Base-by-base conservation (phyloP, 1,140 invertebrate genomes). In the Frieseomelitta varia region DNA sequence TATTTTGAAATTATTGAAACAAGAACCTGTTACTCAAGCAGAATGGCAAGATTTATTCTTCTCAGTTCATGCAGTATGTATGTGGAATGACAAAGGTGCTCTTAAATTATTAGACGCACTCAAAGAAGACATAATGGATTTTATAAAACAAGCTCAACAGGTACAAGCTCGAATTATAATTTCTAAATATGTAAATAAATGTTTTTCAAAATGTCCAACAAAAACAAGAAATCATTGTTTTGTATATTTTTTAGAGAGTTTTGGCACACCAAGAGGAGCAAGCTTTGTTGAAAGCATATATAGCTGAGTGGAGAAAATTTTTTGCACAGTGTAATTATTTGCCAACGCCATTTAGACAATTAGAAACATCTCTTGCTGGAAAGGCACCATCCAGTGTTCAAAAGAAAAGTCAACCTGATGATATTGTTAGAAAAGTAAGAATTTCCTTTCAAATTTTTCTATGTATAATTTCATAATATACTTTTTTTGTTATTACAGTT, bases 11-110 rank as follows among this genome's bases (percentile, higher is more conserved):
- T 94, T 99, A 56, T 95, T 99, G 61, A 97, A 98, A 89, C 99
- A 99, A 95, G 98, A 99, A 93, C 96, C 97, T 51, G 98, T 99
- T 0, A 97, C 97, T n/a, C 97, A 98, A 92, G 96, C 95, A 88
- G 99, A 99, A 96, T 99, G 99, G 99, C 99, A 99, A 94, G 98
- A 99, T 94, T 95, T 99, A 85, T 99, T 99, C 95, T 99, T 98
- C 95, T 97, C 97, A 72, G 98, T 99, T 15, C 98, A 99, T 95
- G 96, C 97, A 73, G 98, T 99, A 15, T 99, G 98, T 93, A 93
- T 99, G 27, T 99, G 98, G 98, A 98, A 99, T 95, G 98, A 99
- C 90, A 99, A 99, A 95, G 98, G 98, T 4, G 96, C 98, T 17
- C 95, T 96, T 14, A 99, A 98, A 94, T 96, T 99, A 72, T 96